Percentiles rank a stretch among this genome's conserved stretches.
Conservation (phyloP, 2,113 vertebrate species). For the Phodopus roborovskii region DNA sequence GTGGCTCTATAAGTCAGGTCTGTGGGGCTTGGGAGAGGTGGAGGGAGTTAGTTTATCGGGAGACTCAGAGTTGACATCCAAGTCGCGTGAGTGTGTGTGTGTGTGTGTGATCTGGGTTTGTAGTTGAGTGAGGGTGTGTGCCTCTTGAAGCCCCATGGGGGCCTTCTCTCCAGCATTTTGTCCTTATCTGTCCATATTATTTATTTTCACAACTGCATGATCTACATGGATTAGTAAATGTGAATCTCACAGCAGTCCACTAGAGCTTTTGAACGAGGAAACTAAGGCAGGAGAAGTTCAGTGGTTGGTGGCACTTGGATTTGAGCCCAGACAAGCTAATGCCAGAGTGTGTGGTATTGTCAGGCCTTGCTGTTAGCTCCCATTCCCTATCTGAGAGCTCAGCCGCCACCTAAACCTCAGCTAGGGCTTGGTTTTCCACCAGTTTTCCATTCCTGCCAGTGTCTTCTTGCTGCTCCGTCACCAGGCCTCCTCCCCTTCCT, state of each 20-base stretch:
- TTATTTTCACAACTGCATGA: neutral
- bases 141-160: neutral
- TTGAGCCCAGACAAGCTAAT: neutral
- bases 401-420: neutral
- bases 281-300: neutral
- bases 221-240: neutral
- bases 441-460: neutral
- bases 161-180: neutral
- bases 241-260: neutral
- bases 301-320: neutral
- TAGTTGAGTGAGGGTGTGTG: neutral
- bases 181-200: neutral
- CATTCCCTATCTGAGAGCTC: neutral
- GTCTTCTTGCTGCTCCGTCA: neutral
- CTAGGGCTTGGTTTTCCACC: neutral
- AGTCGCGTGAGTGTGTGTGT: neutral
- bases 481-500: neutral
- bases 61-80: neutral
- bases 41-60: neutral
- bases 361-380: neutral
- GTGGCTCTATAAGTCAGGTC: neutral
- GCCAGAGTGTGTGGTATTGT: neutral
- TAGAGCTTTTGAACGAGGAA: slow-evolving; percentile 32
- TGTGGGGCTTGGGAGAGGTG: neutral
- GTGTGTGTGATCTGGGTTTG: neutral